phyloP scores from a whole-genome alignment of 2,113 vertebrate species.

The Sporophila hypoxantha region DNA sequence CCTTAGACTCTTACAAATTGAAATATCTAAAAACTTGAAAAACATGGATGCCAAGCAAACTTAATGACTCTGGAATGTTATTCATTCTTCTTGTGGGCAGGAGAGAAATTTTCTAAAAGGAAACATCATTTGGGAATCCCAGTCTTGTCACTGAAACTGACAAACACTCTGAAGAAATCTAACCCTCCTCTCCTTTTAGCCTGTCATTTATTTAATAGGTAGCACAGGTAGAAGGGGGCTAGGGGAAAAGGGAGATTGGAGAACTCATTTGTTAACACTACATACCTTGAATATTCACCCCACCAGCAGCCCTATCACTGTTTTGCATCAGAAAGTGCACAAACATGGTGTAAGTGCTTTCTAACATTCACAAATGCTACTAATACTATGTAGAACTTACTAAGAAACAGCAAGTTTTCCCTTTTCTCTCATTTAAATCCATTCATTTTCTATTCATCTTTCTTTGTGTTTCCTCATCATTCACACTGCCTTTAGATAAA shows the following conservation, averaged over 20 bases:
- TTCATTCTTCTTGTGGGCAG: background rate
- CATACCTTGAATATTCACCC: background rate
- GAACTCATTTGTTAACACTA: background rate
- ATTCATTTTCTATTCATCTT: background rate
- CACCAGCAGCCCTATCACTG: background rate
- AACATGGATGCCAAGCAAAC: background rate
- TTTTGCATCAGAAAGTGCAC: background rate
- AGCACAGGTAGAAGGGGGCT: background rate
- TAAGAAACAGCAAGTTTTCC: background rate
- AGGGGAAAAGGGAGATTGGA: background rate
- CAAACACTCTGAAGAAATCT: background rate
- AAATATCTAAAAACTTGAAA: background rate
- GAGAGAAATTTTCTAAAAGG: background rate
- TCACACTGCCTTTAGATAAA: background rate
- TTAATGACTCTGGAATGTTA: background rate
- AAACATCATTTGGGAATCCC: background rate
- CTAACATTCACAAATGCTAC: background rate
- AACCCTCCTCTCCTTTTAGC: background rate
- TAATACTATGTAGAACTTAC: background rate
- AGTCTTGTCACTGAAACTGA: background rate
- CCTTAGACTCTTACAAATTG: background rate
- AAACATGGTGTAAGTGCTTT: background rate
- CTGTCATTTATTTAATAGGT: background rate
- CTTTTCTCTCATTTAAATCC: background rate
- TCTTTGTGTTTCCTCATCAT: background rate